Evolutionary conservation across 2,113 vertebrate genomes (phyloP), one percentile per base, ranked within the genome.

Genomic region (Emydura subglobosa): DNA sequence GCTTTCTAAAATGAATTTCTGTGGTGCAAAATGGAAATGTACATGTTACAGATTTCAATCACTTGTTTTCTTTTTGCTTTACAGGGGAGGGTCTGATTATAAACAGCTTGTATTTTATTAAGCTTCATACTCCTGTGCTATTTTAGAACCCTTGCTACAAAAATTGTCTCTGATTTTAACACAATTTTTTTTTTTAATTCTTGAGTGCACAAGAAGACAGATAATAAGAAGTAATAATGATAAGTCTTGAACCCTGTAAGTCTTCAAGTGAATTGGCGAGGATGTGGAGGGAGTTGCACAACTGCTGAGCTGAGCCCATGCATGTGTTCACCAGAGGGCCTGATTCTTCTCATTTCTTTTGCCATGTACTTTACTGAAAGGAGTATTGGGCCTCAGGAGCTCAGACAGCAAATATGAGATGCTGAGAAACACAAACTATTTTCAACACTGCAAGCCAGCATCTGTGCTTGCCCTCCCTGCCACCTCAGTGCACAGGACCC

Each of bases 1-100:
- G 79, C 27, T 34, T 93, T 86, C 72, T 14, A 90, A 87, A 89
- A 88, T 47, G 44, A n/a, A 12, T 53, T 87, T 82, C 34, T n/a
- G 19, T 39, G n/a, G 13, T 79, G 29, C 11, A n/a, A 47, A n/a
- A 79, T 72, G 25, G 65, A 92, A 47, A 81, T 27, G 53, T 5
- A 6, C 1, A 0, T 39, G n/a, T 85, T 80, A 85, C 93, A 85
- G 85, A 44, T 44, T 93, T 95, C 91, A 21, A 85, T 86, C 4
- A 10, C 16, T 91, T 87, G 11, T 54, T 88, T 92, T 94, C 61
- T 86, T 92, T 65, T 7, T 1, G 78, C 89, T 19, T n/a, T 80
- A 27, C 24, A 16, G 74, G 7, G 13, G 42, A 27, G 74, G 6
- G 44, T 27, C 22, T 47, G 42, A 29, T 16, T 72, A 44, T 14